phyloP scores from a whole-genome alignment of 2,797 vertebrate genomes.

The Cygnus olor region DNA sequence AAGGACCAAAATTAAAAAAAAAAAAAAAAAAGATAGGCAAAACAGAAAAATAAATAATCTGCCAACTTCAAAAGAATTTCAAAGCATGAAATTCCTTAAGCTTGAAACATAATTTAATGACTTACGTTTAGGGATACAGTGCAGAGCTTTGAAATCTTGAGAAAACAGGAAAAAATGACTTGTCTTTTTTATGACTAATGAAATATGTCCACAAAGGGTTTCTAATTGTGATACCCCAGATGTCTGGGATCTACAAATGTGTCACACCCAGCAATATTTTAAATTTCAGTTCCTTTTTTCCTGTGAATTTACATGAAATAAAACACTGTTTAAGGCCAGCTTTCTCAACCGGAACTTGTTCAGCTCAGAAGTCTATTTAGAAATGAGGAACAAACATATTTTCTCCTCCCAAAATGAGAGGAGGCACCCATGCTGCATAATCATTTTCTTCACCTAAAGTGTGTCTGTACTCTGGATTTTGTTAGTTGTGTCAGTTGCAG shows the following conservation, averaged over 20 bases:
- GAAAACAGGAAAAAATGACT: constrained; percentile 16
- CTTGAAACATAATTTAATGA: constrained; percentile 26
- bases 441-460: not conserved
- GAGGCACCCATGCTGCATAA: not conserved
- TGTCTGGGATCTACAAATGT: not conserved
- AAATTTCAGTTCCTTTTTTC: not conserved
- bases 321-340: not conserved
- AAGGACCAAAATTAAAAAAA: not conserved
- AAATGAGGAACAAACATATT: not conserved
- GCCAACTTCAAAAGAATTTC: constrained; percentile 34
- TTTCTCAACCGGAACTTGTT: not conserved
- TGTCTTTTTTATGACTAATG: constrained; percentile 21
- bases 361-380: not conserved
- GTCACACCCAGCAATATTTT: not conserved
- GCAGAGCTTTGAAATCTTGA: constrained; percentile 41
- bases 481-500: not conserved
- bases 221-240: not conserved
- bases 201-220: not conserved
- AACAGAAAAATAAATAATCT: constrained; percentile 8
- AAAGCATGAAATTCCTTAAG: constrained; percentile 27
- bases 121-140: constrained; percentile 7
- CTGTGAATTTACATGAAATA: not conserved
- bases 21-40: not conserved
- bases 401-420: not conserved
- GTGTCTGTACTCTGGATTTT: not conserved